Evolutionary conservation across 2,797 vertebrate genomes (phyloP).

Genomic region (Eupleurogrammus muticus): DNA sequence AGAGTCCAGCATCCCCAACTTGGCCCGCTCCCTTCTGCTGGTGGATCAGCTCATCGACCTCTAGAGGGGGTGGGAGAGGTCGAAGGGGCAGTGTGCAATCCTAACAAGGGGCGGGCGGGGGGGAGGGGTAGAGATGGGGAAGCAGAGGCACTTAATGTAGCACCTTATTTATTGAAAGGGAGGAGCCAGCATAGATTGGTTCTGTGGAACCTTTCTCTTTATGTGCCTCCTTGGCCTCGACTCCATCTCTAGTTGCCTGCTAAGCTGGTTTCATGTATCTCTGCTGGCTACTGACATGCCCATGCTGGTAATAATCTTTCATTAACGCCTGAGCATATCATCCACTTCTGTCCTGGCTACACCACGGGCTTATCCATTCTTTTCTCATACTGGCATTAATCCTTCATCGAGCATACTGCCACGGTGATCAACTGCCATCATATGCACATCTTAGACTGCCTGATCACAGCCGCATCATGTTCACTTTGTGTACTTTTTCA

Average conservation of each 20-base stretch:
- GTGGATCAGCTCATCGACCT: conserved; percentile 99
- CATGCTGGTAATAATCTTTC: conserved; percentile 53
- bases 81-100: conserved; percentile 81
- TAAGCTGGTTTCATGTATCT: conserved; percentile 73
- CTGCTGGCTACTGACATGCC: conserved; percentile 65
- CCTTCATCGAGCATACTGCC: conserved; percentile 61
- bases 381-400: conserved; percentile 67
- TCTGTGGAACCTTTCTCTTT: conserved; percentile 62
- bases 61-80: conserved; percentile 86
- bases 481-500: conserved; percentile 46
- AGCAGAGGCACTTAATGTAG: conserved; percentile 72
- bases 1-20: conserved; percentile 99
- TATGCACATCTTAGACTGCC: conserved; percentile 38
- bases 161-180: conserved; percentile 68
- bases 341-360: conserved; percentile 65
- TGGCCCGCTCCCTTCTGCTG: conserved; percentile 99
- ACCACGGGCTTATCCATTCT: conserved; percentile 71
- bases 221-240: conserved; percentile 86
- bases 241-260: conserved; percentile 76
- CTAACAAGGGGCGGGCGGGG: conserved; percentile 47
- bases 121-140: conserved; percentile 53
- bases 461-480: conserved; percentile 55
- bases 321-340: conserved; percentile 67
- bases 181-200: conserved; percentile 58
- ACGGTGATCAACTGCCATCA: conserved; percentile 34